Base-by-base conservation (phyloP, 2,797 vertebrate genomes). In the Pseudochirops cupreus region DNA sequence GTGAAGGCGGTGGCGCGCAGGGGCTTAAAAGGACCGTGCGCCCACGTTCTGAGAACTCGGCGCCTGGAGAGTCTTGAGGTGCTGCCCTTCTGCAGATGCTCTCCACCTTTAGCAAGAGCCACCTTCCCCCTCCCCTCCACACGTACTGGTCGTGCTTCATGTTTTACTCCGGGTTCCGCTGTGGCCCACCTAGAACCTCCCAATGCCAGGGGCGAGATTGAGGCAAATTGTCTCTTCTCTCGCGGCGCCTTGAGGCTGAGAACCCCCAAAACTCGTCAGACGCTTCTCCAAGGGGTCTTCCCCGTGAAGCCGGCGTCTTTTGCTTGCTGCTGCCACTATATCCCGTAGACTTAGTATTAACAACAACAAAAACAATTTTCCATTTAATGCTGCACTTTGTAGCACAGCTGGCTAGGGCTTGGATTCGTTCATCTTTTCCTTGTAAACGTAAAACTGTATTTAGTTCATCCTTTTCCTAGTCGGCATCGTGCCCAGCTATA, bases 131-230 rank as follows among this genome's bases (percentile, higher is more conserved):
- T 14, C 33, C 12, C n/a, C 7, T 6, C 7, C 26, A 2, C 26
- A 1, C 26, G 56, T 57, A 9, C 18, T 0, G 67, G n/a, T 18
- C n/a, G n/a, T 39, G 1, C 67, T 33, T 18, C 4, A 1, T 5
- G 62, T 33, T 16, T 16, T 6, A n/a, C 14, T n/a, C 33, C 5
- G 62, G 31, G 4, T 18, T 18, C 67, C n/a, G 5, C 5, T 18
- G n/a, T n/a, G 18, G 18, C n/a, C 18, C 33, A 21, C 16, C n/a
- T 74, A 1, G 16, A 74, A 9, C n/a, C 67, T 10, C 1, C n/a
- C n/a, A 1, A n/a, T 0, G 14, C n/a, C n/a, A 21, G 67, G 3
- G 67, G 2, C 67, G 5, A 74, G n/a, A 39, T 1, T 7, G 1
- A 16, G n/a, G 33, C 4, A 14, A 67, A 31, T 62, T 5, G 14